phyloP scores from a whole-genome alignment of 2,113 vertebrate species.

The Hyla sarda region DNA sequence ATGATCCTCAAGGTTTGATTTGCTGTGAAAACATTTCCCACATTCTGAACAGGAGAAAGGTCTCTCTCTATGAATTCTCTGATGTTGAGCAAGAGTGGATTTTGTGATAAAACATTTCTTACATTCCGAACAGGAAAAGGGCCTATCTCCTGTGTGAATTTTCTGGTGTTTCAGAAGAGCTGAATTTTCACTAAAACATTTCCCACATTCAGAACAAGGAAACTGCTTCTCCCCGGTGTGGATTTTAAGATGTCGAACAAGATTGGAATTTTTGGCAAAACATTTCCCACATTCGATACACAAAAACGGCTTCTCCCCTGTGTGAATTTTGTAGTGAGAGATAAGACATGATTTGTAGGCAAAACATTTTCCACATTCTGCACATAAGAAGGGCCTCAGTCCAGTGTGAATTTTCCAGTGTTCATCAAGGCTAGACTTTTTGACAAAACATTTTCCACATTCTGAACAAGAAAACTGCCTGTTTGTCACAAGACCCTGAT shows the following conservation, averaged over 20 bases:
- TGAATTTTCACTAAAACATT: not conserved
- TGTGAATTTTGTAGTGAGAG: not conserved
- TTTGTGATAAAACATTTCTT: not conserved
- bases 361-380: not conserved
- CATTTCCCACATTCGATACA: conserved; percentile 10
- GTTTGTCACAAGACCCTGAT: not conserved
- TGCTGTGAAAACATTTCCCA: conserved; percentile 4
- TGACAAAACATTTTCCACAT: conserved; percentile 27
- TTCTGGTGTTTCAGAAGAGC: not conserved
- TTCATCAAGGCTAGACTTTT: not conserved
- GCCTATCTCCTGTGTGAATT: not conserved
- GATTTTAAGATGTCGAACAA: not conserved
- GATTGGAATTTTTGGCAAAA: not conserved
- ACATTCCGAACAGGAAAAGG: not conserved
- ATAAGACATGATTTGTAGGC: conserved; percentile 17
- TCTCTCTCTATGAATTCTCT: not conserved
- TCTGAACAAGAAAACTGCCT: conserved; percentile 1
- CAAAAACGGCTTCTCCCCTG: not conserved
- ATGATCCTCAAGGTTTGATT: not conserved
- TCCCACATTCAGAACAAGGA: not conserved
- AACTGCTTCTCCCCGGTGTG: not conserved
- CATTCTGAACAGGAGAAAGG: conserved; percentile 11
- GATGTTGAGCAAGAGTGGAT: not conserved
- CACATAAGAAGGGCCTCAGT: not conserved
- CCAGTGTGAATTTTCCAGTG: not conserved